Evolutionary conservation across 1,140 invertebrate genomes (phyloP).

Genomic region (Steinernema feltiae): DNA sequence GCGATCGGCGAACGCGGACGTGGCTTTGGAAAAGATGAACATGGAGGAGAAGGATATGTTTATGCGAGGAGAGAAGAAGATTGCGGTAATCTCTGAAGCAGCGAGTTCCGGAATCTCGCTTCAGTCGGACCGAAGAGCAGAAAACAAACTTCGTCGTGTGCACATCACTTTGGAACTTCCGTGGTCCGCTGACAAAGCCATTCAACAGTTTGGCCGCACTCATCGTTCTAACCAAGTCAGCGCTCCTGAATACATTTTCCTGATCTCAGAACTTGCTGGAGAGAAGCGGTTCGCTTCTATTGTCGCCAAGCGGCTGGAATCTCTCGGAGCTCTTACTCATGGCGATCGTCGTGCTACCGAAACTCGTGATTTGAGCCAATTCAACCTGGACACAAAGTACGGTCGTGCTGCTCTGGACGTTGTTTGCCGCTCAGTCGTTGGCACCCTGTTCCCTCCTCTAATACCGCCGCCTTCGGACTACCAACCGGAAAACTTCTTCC

Average conservation of each 20-base stretch:
- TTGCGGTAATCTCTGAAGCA: conserved; percentile 98
- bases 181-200: conserved; percentile 98
- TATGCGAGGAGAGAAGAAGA: conserved; percentile 91
- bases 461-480: conserved; percentile 74
- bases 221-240: conserved; percentile 84
- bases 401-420: conserved; percentile 84
- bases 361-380: conserved; percentile 87
- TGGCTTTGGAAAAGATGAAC: conserved; percentile 93
- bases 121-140: conserved; percentile 81
- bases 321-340: conserved; percentile 87
- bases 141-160: conserved; percentile 84
- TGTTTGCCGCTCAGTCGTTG: conserved; percentile 79
- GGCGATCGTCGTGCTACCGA: conserved; percentile 95
- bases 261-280: conserved; percentile 95
- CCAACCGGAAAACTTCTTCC: conserved; percentile 79
- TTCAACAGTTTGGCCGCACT: conserved; percentile 92
- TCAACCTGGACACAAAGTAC: conserved; percentile 91
- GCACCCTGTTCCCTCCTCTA: conserved; percentile 66
- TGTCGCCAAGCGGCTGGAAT: conserved; percentile 91
- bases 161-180: conserved; percentile 98
- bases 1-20: conserved; percentile 78
- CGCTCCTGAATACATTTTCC: conserved; percentile 94
- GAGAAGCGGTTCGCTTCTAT: conserved; percentile 89
- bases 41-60: conserved; percentile 80
- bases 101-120: conserved; percentile 94